Percentiles rank a stretch among this genome's conserved stretches.
Conservation (phyloP, 1,140 invertebrate genomes). For the Pseudomyrmex gracilis region DNA sequence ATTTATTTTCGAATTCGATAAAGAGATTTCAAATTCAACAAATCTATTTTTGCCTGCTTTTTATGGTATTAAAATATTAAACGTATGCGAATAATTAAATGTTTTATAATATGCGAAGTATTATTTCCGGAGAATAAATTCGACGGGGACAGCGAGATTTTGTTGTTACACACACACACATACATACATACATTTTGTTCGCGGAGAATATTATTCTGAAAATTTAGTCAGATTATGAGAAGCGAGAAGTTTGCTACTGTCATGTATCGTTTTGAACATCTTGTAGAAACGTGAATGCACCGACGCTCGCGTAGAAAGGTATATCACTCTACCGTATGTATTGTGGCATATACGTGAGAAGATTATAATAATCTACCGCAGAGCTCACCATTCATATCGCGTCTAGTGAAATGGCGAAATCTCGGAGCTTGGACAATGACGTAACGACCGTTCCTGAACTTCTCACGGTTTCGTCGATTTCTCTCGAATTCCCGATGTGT, state of each 20-base stretch:
- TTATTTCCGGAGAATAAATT: neutral
- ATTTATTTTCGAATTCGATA: too few species aligned
- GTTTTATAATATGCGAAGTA: neutral
- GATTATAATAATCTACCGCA: constrained; percentile 33
- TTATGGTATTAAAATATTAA: too few species aligned
- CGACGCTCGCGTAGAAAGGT: neutral
- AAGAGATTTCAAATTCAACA: too few species aligned
- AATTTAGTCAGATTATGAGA: neutral
- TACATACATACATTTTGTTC: too few species aligned
- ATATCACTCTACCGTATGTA: neutral
- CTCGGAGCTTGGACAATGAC: constrained; percentile 2
- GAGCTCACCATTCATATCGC: constrained; percentile 11
- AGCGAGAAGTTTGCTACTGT: constrained; percentile 1
- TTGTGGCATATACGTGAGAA: neutral
- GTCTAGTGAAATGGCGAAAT: constrained; percentile 24
- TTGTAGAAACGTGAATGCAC: neutral
- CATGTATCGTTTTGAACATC: neutral
- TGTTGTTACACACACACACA: neutral
- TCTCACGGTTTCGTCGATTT: constrained; percentile 44
- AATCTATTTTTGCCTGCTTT: too few species aligned
- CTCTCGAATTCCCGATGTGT: constrained; percentile 19
- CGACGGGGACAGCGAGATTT: neutral
- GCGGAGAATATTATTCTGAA: neutral
- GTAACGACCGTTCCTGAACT: constrained; percentile 36
- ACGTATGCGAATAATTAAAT: too few species aligned